phyloP scores from a whole-genome alignment of 2,113 vertebrate species.

The Erpornis zantholeuca region DNA sequence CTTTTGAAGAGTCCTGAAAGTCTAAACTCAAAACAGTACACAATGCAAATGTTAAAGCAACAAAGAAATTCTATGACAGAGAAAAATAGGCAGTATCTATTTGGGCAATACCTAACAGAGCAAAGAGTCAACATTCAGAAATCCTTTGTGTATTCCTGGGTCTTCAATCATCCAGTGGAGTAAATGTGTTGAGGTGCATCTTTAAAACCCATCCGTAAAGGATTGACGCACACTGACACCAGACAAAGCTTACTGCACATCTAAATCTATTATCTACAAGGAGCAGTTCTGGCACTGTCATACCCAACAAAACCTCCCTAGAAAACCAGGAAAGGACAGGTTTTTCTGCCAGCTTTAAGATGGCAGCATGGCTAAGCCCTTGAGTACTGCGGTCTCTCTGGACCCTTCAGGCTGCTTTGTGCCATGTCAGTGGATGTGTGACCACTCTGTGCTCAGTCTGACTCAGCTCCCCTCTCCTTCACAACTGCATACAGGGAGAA shows the following conservation, averaged over 20 bases:
- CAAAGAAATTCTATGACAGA: neutral
- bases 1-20: neutral
- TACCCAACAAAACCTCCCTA: neutral
- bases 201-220: neutral
- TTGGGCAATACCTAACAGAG: neutral
- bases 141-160: neutral
- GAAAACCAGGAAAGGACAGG: neutral
- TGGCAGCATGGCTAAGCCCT: neutral
- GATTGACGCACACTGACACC: neutral
- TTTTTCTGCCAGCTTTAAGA: neutral
- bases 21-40: neutral
- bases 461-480: neutral
- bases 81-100: neutral
- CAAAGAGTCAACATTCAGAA: neutral
- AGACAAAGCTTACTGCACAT: neutral
- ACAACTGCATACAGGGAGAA: accelerated
- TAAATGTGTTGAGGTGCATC: conserved; percentile 21
- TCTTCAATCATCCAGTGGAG: neutral
- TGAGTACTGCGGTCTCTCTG: no score
- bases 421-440: neutral
- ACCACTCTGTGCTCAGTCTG: accelerated
- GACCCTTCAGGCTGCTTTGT: neutral
- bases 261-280: neutral
- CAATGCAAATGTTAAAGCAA: neutral
- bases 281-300: neutral